Percentiles rank a stretch among this genome's conserved stretches.
These are phyloP conservation scores for Psephotus haematonotus DNA, from an alignment of 2,113 vertebrate species.

Conservation along the genomic window DNA sequence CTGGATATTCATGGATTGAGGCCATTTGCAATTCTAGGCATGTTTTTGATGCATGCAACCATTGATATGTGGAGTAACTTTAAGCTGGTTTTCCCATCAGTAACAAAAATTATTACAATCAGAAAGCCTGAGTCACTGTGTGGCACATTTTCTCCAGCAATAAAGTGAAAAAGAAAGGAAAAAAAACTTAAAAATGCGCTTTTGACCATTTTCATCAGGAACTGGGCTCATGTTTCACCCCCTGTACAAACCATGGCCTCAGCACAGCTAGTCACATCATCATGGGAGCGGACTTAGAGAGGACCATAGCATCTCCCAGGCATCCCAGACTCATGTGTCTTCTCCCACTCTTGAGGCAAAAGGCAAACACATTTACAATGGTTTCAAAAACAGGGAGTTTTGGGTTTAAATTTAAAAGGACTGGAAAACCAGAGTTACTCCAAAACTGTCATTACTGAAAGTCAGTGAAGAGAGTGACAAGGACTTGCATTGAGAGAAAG, in stretches of 20 bases:
- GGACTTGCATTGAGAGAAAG: neutral
- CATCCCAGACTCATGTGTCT: neutral
- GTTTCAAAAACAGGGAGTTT: neutral
- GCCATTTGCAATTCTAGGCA: constrained; percentile 29
- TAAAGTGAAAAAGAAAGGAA: neutral
- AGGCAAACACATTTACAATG: neutral
- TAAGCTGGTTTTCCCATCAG: constrained; percentile 4
- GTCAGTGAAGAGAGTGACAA: neutral
- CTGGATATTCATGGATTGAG: constrained; percentile 47
- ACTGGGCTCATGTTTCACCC: neutral
- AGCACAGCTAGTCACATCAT: neutral
- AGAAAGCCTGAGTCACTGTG: constrained; percentile 22
- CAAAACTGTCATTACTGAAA: neutral
- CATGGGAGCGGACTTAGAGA: neutral
- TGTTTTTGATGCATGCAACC: constrained; percentile 1
- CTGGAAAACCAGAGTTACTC: neutral
- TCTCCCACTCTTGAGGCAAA: neutral
- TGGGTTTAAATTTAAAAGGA: neutral
- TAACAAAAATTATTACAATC: constrained; percentile 36
- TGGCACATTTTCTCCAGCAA: constrained; percentile 22
- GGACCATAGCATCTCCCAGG: neutral
- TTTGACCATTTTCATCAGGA: neutral
- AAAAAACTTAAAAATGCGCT: neutral
- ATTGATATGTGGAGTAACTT: constrained; percentile 35
- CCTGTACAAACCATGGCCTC: neutral